Conservation (phyloP, 1,140 invertebrate species). For the Nautilus pompilius region DNA sequence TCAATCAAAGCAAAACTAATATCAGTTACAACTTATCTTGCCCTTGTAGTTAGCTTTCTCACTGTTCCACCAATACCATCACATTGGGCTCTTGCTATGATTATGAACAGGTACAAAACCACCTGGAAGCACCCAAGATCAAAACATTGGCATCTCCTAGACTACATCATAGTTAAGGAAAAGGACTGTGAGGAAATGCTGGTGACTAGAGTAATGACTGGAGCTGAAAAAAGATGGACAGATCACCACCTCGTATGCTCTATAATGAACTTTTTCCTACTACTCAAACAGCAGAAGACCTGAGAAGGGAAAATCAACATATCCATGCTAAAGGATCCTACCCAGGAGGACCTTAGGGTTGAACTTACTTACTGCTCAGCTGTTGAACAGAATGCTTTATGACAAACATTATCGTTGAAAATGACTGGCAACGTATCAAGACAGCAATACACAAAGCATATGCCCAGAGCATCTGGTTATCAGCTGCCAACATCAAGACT, state of each 20-base stretch:
- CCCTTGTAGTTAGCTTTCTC: no score
- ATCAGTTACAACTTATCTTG: no score
- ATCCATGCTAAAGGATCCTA: neutral
- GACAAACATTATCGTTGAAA: no score
- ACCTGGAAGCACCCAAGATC: conserved; percentile 20
- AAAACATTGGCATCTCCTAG: conserved; percentile 22
- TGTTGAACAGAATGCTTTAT: conserved; percentile 7
- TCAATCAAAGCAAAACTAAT: no score
- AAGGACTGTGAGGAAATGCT: conserved; percentile 12
- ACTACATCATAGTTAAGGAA: conserved; percentile 15
- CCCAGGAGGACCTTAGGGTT: neutral
- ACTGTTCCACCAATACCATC: no score
- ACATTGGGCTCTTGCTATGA: no score
- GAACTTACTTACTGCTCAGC: neutral
- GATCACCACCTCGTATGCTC: neutral
- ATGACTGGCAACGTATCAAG: no score
- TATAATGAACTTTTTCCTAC: neutral
- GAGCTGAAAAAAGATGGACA: neutral
- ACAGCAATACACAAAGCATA: no score
- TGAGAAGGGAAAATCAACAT: no score
- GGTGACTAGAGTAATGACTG: neutral
- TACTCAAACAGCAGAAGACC: neutral
- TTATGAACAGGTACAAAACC: conserved; percentile 15
- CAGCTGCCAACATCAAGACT: neutral
- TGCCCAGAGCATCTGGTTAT: neutral